Evolutionary conservation across 2,797 vertebrate species (phyloP), one percentile per base, ranked within the genome.

Genomic region (Thamnophis elegans): DNA sequence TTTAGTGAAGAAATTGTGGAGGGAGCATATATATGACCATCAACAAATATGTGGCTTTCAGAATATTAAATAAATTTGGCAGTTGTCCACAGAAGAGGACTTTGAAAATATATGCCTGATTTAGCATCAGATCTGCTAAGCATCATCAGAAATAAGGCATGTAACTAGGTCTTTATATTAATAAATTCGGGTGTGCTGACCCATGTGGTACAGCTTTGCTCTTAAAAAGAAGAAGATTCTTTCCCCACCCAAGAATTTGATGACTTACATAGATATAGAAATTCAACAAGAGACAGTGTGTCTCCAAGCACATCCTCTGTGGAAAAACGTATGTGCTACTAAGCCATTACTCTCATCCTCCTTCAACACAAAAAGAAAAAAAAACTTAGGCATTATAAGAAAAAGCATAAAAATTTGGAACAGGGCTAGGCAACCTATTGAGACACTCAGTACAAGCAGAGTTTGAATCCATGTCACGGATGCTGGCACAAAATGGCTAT

Each of bases 261-360:
- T 90, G 91, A 92, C 12, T 89, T 65, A 65, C 36, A 65, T 58
- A 92, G 91, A 93, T 55, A 90, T 32, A 54, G 65, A 88, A 91
- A 92, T 25, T 88, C 47, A n/a, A 36, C 26, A 53, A 36, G 68
- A 94, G 93, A 94, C 91, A 89, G 20, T 47, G 22, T 51, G 92
- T 87, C 85, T 92, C 91, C 91, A 60, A 11, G 5, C 13, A 14
- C 89, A 88, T 90, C 88, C 91, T 36, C 0, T 0, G 0, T 28
- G 93, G 90, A 87, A 58, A 28, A 32, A 0, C 0, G 1, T 0
- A 0, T 60, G 14, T 54, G 87, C 90, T 5, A 0, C 85, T 82
- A 16, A 62, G 53, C 7, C 53, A 85, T 56, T 88, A 73, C 8
- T 32, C 85, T 62, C 87, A 89, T 92, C 68, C 73, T 65, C 26